Conservation (phyloP, 2,113 vertebrate species). For the Nipponia nippon region DNA sequence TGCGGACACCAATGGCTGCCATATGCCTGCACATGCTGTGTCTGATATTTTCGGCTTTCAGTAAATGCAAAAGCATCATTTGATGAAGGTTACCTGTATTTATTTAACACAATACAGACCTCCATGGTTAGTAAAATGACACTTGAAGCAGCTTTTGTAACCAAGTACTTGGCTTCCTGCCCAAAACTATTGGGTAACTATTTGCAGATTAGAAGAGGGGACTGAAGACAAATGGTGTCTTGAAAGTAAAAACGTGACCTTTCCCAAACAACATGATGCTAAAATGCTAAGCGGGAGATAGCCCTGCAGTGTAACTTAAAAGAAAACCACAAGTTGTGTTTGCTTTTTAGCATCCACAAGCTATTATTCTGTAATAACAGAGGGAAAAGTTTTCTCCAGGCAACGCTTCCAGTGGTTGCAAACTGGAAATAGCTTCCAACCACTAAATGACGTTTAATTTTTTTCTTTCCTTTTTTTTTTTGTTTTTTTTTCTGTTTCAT, state of each 20-base stretch:
- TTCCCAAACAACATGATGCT: constrained; percentile 63
- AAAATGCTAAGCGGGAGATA: constrained; percentile 62
- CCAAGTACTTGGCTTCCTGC: constrained; percentile 38
- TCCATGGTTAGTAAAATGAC: constrained; percentile 21
- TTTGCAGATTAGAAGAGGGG: constrained; percentile 64
- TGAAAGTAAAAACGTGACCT: constrained; percentile 69
- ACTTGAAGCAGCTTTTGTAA: constrained; percentile 40
- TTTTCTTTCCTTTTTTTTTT: neutral
- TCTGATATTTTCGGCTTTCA: neutral
- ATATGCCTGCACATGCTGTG: neutral
- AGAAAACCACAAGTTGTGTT: constrained; percentile 72
- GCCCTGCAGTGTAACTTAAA: constrained; percentile 72
- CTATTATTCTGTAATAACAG: constrained; percentile 76
- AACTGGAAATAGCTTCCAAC: constrained; percentile 75
- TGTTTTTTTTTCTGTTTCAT: constrained; percentile 48
- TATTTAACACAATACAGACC: neutral
- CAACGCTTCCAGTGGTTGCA: constrained; percentile 65
- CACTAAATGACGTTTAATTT: constrained; percentile 69
- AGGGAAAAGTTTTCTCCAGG: constrained; percentile 71
- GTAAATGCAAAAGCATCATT: neutral
- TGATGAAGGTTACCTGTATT: neutral
- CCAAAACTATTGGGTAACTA: constrained; percentile 37
- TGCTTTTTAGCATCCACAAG: constrained; percentile 71
- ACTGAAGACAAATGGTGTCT: constrained; percentile 67
- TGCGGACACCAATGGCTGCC: neutral